phyloP scores from a whole-genome alignment of 2,797 vertebrate genomes.

The Acomys russatus region DNA sequence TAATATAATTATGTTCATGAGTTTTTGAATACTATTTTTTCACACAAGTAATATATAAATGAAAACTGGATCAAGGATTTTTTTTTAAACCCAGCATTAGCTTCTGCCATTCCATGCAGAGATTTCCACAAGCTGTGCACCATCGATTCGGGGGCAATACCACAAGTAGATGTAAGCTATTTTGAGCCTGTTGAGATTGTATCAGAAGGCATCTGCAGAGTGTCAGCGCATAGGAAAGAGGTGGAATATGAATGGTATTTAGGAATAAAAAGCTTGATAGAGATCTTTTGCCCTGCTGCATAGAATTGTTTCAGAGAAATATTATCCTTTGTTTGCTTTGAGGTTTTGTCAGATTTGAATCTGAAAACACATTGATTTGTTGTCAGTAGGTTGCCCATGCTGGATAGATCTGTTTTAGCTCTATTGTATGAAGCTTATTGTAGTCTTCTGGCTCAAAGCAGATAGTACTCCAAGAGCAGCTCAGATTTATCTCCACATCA shows the following conservation, averaged over 20 bases:
- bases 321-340: conserved; percentile 65
- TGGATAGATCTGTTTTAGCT: conserved; percentile 82
- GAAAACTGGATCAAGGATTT: conserved; percentile 18
- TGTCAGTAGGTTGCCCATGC: conserved; percentile 65
- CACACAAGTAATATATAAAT: conserved; percentile 4
- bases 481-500: conserved; percentile 29
- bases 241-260: conserved; percentile 60
- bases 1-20: background rate
- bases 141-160: background rate
- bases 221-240: conserved; percentile 63
- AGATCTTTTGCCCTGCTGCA: conserved; percentile 57
- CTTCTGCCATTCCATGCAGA: background rate
- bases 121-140: background rate
- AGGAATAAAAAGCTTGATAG: conserved; percentile 63
- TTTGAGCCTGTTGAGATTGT: conserved; percentile 46
- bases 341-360: conserved; percentile 64
- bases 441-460: conserved; percentile 83
- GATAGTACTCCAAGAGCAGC: conserved; percentile 46
- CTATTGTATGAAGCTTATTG: conserved; percentile 84
- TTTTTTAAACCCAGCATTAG: conserved; percentile 3
- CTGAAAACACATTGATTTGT: conserved; percentile 77
- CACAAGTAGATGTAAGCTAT: conserved; percentile 22
- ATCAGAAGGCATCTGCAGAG: conserved; percentile 45
- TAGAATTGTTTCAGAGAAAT: conserved; percentile 75
- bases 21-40: conserved; percentile 39